phyloP scores from a whole-genome alignment of 2,888 invertebrate species.

The Gasteruption jaculator region DNA sequence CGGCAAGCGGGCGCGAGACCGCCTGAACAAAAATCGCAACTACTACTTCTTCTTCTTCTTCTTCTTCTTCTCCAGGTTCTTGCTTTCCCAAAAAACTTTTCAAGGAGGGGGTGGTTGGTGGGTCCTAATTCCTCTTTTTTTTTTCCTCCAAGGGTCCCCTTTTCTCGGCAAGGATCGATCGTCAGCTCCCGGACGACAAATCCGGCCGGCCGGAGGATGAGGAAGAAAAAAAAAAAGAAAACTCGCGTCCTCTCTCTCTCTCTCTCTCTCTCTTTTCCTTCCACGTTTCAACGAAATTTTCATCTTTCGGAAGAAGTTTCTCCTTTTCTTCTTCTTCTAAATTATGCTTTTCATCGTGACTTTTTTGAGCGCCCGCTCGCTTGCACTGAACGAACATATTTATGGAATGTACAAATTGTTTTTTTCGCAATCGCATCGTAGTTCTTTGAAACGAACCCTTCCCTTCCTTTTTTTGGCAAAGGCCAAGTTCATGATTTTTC shows the following conservation, averaged over 20 bases:
- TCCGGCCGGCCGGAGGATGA: conserved; percentile 19
- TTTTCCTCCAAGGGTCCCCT: too few species aligned
- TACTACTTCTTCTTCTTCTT: not conserved
- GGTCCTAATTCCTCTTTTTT: conserved; percentile 4
- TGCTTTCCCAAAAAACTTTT: not conserved
- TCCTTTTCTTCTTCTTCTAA: too few species aligned
- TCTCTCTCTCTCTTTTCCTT: too few species aligned
- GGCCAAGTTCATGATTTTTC: too few species aligned
- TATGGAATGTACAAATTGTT: conserved; percentile 80
- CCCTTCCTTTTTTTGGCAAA: too few species aligned
- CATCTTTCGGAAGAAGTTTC: too few species aligned
- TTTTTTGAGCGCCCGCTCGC: conserved; percentile 30
- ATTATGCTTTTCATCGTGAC: conserved; percentile 10
- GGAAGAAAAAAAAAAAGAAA: too few species aligned
- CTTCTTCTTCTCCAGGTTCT: not conserved
- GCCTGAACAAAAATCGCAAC: too few species aligned
- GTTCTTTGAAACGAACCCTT: too few species aligned
- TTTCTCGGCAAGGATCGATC: conserved; percentile 23
- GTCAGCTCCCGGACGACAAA: conserved; percentile 29
- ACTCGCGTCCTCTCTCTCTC: too few species aligned
- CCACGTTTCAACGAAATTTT: too few species aligned
- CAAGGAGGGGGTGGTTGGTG: not conserved
- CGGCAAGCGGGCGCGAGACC: conserved; percentile 28
- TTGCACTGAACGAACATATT: conserved; percentile 59
- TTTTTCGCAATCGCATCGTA: conserved; percentile 44